These are phyloP conservation scores for Euglossa dilemma DNA, from an alignment of 1,140 invertebrate genomes.

Conservation along the genomic window DNA sequence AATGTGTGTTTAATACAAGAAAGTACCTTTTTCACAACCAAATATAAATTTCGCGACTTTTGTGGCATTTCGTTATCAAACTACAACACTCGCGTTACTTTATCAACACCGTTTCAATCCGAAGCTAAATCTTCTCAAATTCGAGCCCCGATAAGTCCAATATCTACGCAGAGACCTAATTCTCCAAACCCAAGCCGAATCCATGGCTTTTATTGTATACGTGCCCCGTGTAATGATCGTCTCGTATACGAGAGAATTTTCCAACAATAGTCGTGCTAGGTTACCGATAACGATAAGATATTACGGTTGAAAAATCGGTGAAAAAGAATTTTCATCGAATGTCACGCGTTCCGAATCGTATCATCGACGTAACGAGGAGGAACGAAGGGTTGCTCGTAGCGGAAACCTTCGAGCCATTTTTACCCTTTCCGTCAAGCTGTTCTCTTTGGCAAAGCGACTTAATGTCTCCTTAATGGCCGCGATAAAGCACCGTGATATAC, in stretches of 20 bases:
- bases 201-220: not conserved
- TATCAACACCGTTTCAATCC: too few relatives aligned
- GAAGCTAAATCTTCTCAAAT: too few relatives aligned
- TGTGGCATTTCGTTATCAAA: too few relatives aligned
- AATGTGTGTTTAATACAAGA: too few relatives aligned
- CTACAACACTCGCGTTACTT: too few relatives aligned
- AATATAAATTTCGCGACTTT: too few relatives aligned
- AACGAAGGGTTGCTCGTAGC: slow-evolving; percentile 41
- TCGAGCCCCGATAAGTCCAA: too few relatives aligned
- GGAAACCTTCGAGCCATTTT: slow-evolving; percentile 57
- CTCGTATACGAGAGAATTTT: not conserved
- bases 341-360: slow-evolving; percentile 26
- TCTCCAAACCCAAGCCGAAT: not conserved
- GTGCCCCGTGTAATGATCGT: not conserved
- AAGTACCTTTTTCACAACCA: too few relatives aligned
- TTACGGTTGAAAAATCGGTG: slow-evolving; percentile 2
- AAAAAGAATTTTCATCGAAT: not conserved
- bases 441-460: slow-evolving; percentile 65
- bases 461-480: slow-evolving; percentile 69
- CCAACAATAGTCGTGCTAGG: slow-evolving; percentile 10
- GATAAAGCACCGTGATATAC: slow-evolving; percentile 68
- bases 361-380: slow-evolving; percentile 7
- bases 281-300: slow-evolving; percentile 50
- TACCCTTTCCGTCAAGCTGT: slow-evolving; percentile 59
- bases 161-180: not conserved